phyloP scores from a whole-genome alignment of 2,797 vertebrate genomes.

The Dallia pectoralis region DNA sequence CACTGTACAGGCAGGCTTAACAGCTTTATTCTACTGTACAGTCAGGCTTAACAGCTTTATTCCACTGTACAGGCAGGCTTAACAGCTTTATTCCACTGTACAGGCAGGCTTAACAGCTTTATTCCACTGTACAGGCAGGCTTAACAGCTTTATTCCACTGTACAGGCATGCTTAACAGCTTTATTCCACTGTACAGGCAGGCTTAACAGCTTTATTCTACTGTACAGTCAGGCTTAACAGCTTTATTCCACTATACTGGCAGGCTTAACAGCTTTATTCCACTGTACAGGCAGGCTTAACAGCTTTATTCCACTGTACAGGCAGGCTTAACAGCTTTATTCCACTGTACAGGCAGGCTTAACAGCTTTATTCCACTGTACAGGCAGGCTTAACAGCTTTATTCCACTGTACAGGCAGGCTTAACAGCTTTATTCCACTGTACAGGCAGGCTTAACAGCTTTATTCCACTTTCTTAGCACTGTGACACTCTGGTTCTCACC shows the following conservation, averaged over 20 bases:
- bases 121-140: slow-evolving; percentile 14
- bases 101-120: no score
- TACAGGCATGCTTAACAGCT: no score
- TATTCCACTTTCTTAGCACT: slow-evolving; percentile 25
- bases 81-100: slow-evolving; percentile 28
- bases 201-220: slow-evolving; percentile 31
- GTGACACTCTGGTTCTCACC: slow-evolving; percentile 56
- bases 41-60: no score
- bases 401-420: slow-evolving; percentile 15
- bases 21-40: slow-evolving; percentile 31
- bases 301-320: slow-evolving; percentile 26
- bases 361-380: slow-evolving; percentile 26
- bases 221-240: slow-evolving; percentile 24
- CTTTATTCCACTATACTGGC: slow-evolving; percentile 30
- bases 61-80: slow-evolving; percentile 19
- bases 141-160: slow-evolving; percentile 30
- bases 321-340: no score
- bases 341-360: slow-evolving; percentile 20
- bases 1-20: slow-evolving; percentile 18
- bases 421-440: slow-evolving; percentile 16
- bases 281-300: slow-evolving; percentile 23
- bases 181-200: slow-evolving; percentile 13
- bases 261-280: no score
- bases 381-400: slow-evolving; percentile 29
- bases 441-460: slow-evolving; percentile 26